phyloP scores from a whole-genome alignment of 2,113 vertebrate species.

The Scomber colias region DNA sequence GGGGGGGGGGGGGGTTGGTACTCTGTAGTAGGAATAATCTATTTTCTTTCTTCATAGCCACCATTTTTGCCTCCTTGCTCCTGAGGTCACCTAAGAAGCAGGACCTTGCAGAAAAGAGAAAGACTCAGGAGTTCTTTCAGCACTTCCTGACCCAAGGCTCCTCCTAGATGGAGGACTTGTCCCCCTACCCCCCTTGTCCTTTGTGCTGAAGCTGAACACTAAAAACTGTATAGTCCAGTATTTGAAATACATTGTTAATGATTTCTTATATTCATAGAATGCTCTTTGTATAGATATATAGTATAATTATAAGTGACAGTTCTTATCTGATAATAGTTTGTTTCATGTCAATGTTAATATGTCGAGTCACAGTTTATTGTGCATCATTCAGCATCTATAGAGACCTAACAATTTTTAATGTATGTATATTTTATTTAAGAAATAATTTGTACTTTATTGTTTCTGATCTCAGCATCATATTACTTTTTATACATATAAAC shows the following conservation, averaged over 20 bases:
- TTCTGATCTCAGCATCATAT: slow-evolving; percentile 60
- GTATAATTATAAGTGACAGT: slow-evolving; percentile 38
- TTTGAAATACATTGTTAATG: slow-evolving; percentile 71
- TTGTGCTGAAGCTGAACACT: slow-evolving; percentile 67
- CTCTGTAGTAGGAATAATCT: slow-evolving; percentile 12
- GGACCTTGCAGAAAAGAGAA: slow-evolving; percentile 88
- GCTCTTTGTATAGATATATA: slow-evolving; percentile 64
- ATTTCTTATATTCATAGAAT: slow-evolving; percentile 59
- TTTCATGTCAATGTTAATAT: slow-evolving; percentile 57
- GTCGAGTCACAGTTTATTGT: slow-evolving; percentile 68
- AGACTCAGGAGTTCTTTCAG: slow-evolving; percentile 91
- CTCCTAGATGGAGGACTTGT: slow-evolving; percentile 60
- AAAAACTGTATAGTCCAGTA: slow-evolving; percentile 69
- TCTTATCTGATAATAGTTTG: slow-evolving; percentile 38
- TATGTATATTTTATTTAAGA: slow-evolving; percentile 81
- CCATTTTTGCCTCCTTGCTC: slow-evolving; percentile 91
- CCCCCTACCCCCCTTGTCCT: background rate
- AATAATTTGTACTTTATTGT: slow-evolving; percentile 76
- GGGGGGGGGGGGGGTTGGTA: too few relatives aligned
- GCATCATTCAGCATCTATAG: slow-evolving; percentile 58
- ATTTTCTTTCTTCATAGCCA: slow-evolving; percentile 82
- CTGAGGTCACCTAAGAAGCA: slow-evolving; percentile 87
- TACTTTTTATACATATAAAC: slow-evolving; percentile 68
- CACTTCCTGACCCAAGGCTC: slow-evolving; percentile 87
- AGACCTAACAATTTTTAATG: slow-evolving; percentile 71